Evolutionary conservation across 2,113 vertebrate genomes (phyloP).

Genomic region (Pithys albifrons): DNA sequence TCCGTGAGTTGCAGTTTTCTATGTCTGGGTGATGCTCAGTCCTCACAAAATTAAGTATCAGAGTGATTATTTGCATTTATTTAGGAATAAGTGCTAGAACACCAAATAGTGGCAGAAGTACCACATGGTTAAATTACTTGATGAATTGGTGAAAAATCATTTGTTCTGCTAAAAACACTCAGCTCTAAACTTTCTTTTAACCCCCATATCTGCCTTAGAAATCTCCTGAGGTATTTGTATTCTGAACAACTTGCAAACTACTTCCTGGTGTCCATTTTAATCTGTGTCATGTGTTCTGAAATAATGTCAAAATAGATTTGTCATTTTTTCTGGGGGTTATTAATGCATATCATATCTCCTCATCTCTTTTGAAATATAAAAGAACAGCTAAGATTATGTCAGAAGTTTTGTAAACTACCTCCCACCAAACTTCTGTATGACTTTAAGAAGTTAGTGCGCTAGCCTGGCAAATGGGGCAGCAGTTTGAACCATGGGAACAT

Average conservation of each 20-base stretch:
- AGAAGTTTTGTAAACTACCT: background rate
- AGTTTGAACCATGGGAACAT: background rate
- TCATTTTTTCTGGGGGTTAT: background rate
- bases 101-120: background rate
- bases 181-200: background rate
- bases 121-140: background rate
- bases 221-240: background rate
- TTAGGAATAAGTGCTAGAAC: background rate
- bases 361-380: background rate
- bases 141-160: background rate
- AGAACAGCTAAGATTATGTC: background rate
- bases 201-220: background rate
- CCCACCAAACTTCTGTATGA: background rate
- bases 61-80: background rate
- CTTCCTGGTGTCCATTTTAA: background rate
- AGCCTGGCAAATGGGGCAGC: background rate
- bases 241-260: background rate
- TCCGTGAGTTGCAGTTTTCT: background rate
- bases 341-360: background rate
- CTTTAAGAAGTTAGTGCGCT: background rate
- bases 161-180: background rate
- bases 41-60: background rate
- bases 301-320: background rate
- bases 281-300: background rate
- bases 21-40: fast-evolving